Evolutionary conservation across 2,797 vertebrate species (phyloP).

Genomic region (Diplodus sargus): DNA sequence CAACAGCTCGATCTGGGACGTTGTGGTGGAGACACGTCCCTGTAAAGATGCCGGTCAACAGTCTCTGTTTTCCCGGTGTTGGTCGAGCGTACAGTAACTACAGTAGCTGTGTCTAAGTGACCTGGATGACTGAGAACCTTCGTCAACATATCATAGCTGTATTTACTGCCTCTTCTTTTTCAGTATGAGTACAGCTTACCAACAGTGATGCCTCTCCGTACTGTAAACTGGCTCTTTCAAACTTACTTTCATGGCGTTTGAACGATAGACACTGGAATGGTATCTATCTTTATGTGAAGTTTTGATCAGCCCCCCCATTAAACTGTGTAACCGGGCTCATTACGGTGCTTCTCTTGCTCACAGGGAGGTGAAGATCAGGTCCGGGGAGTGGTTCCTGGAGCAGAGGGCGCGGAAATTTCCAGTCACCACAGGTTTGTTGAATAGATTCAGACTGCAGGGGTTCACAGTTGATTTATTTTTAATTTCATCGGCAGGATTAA

Average conservation of each 20-base stretch:
- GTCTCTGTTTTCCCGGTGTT: no score
- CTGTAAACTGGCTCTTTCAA: no score
- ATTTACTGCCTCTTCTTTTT: background rate
- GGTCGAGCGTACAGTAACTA: background rate
- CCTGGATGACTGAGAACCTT: no score
- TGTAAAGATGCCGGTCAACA: no score
- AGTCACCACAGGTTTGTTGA: constrained; percentile 84
- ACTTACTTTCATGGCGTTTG: no score
- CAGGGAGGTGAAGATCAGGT: constrained; percentile 92
- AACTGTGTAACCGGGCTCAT: background rate
- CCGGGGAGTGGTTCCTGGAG: constrained; percentile 95
- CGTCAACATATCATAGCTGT: no score
- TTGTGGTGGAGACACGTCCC: no score
- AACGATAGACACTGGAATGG: no score
- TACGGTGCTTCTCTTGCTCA: constrained; percentile 30
- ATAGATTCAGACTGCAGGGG: background rate
- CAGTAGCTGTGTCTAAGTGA: background rate
- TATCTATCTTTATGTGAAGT: no score
- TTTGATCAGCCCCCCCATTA: no score
- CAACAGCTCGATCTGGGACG: no score
- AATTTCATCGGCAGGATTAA: background rate
- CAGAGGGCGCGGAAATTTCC: constrained; percentile 92
- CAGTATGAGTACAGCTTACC: background rate
- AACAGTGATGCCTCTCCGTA: no score
- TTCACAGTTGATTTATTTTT: background rate